Evolutionary conservation across 2,113 vertebrate genomes (phyloP).

Genomic region (Rana temporaria): DNA sequence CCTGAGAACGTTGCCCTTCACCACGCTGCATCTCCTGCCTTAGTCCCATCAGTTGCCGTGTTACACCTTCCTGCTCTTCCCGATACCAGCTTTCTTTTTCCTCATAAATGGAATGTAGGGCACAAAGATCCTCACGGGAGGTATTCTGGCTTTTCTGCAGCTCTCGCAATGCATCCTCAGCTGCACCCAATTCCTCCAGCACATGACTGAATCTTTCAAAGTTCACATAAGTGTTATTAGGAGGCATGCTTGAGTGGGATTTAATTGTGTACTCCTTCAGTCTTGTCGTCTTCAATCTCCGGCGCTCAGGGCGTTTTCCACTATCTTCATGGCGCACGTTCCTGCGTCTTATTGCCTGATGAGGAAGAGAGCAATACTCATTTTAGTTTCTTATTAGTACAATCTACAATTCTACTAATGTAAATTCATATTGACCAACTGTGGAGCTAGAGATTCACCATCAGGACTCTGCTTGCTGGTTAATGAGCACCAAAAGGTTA

Average conservation of each 20-base stretch:
- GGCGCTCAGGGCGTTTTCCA: conserved; percentile 85
- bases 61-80: conserved; percentile 90
- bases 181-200: conserved; percentile 87
- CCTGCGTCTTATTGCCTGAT: conserved; percentile 91
- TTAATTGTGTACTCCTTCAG: conserved; percentile 99
- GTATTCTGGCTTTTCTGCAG: conserved; percentile 87
- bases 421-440: no score
- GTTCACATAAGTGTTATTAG: conserved; percentile 97
- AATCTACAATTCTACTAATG: no score
- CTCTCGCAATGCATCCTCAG: conserved; percentile 87
- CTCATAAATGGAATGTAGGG: conserved; percentile 90
- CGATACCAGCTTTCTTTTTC: conserved; percentile 96
- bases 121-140: conserved; percentile 88
- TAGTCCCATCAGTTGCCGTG: conserved; percentile 84
- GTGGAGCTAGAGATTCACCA: no score
- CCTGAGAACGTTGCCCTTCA: conserved; percentile 85
- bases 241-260: conserved; percentile 98
- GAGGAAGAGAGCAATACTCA: background rate
- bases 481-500: no score
- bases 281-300: conserved; percentile 92
- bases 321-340: conserved; percentile 90
- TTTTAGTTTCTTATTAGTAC: no score
- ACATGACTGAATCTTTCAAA: conserved; percentile 97
- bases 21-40: conserved; percentile 87
- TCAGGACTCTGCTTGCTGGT: no score